Evolutionary conservation across 2,797 vertebrate genomes (phyloP).

Genomic region (Hippopotamyrus pictus): DNA sequence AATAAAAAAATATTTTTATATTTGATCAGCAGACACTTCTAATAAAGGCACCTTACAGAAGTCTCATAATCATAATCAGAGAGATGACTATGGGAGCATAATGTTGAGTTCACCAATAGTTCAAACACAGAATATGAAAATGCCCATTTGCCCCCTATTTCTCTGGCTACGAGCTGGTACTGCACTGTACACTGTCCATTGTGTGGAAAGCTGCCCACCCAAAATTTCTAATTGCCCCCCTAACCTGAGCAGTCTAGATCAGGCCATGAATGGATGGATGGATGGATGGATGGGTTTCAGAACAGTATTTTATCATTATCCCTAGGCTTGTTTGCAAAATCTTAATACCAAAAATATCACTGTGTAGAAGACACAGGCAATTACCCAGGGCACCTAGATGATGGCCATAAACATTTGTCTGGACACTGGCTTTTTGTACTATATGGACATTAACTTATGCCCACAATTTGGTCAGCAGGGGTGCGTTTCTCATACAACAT

Average conservation of each 20-base stretch:
- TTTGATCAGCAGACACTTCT: neutral
- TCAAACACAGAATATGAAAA: neutral
- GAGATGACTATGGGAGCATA: neutral
- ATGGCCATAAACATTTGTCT: neutral
- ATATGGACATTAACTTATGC: neutral
- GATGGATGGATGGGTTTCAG: neutral
- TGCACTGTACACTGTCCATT: neutral
- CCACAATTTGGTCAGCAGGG: neutral
- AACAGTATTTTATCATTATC: neutral
- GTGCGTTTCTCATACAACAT: neutral
- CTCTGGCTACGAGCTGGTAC: neutral
- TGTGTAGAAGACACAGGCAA: neutral
- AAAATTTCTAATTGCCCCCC: neutral
- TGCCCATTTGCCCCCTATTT: neutral
- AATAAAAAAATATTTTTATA: too few species aligned
- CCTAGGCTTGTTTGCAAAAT: neutral
- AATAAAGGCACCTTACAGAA: neutral
- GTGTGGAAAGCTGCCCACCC: neutral
- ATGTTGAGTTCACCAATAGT: neutral
- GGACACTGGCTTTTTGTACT: neutral
- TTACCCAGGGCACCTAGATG: neutral
- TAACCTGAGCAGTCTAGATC: neutral
- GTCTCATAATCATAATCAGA: neutral
- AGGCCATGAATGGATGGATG: neutral
- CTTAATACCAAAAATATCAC: neutral